Evolutionary conservation across 2,888 invertebrate genomes (phyloP), one percentile per base, ranked within the genome.

Genomic region (Heliothis peltigera): DNA sequence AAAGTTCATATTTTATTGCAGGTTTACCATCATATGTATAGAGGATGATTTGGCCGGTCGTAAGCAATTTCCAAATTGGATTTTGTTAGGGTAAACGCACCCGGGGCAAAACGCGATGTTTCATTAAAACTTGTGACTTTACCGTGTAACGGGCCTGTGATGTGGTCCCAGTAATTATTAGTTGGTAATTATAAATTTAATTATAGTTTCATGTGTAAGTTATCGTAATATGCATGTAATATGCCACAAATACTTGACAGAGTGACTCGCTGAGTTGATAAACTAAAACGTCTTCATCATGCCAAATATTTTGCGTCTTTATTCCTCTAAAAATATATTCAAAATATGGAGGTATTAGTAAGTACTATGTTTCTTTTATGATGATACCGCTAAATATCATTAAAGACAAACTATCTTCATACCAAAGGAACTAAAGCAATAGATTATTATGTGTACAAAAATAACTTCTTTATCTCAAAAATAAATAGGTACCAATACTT

Each of bases 41-140:
- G 82, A 83, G 85, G 82, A 84, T 83, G 83, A 84, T 86, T 86
- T 81, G 82, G 80, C 83, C 82, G 85, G 86, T 86, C 85, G 88
- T 88, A 89, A 88, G 89, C 90, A 89, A 90, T 89, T 87, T 87
- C 86, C 82, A 89, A 90, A 90, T 90, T 89, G 87, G 87, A 85
- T 86, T 87, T 84, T 77, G 84, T 81, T 77, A 79, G 83, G 81
- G 78, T 76, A 82, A 76, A 64, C 70, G 76, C 54, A 67, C 67
- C 69, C 80, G 62, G 71, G 70, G 72, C 70, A 75, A 74, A 77
- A 76, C 69, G 71, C 77, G 73, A 79, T 77, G 82, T 82, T 84
- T 85, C 85, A 85, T 86, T 85, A 86, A 83, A 86, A 85, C 76
- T 86, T 83, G 75, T 65, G 72, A 77, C 78, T 77, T 73, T 70